Base-by-base conservation (phyloP, 2,797 vertebrate species). In the Mionectes olivaceus region DNA sequence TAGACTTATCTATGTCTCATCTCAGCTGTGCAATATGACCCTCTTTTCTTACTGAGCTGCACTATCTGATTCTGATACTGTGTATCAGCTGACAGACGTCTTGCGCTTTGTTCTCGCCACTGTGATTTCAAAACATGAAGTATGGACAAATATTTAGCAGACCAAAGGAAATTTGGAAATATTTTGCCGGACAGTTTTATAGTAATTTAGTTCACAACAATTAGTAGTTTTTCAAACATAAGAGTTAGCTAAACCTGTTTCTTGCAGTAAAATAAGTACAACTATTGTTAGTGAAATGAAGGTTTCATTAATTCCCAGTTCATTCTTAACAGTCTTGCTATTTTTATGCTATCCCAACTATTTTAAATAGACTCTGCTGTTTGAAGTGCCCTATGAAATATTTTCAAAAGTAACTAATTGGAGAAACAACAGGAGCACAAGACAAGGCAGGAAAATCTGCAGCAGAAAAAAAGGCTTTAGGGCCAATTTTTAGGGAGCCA, bases 31-130 rank as follows among this genome's bases (percentile, higher is more conserved):
- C 0, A 35, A 88, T 81, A 94, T 1, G 69, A 87, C 81, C 55
- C 37, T 47, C 73, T 84, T 69, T 73, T 67, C 90, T 91, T 57
- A 70, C 74, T 84, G 76, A 91, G 87, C 64, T 43, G 57, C 46
- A 30, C 65, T 95, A 95, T 96, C 95, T 95, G 84, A 94, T 95
- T 82, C 74, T 94, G 87, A 95, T 95, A 92, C 75, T 61, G 63
- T 59, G 9, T 85, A 92, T 89, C 95, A 91, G 86, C 84, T 91
- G 93, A 87, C 89, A 95, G 84, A 76, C 49, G 63, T 91, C 70
- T 79, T 49, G 71, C 90, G 92, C 68, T 92, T 91, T 88, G 77
- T 70, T 94, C 57, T 92, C 87, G 64, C 81, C 90, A 65, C 81
- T 68, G 55, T 52, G 57, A 46, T 84, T 96, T 94, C 89, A 77